Evolutionary conservation across 2,113 vertebrate species (phyloP), one percentile per base, ranked within the genome.

Genomic region (Urocolius indicus): DNA sequence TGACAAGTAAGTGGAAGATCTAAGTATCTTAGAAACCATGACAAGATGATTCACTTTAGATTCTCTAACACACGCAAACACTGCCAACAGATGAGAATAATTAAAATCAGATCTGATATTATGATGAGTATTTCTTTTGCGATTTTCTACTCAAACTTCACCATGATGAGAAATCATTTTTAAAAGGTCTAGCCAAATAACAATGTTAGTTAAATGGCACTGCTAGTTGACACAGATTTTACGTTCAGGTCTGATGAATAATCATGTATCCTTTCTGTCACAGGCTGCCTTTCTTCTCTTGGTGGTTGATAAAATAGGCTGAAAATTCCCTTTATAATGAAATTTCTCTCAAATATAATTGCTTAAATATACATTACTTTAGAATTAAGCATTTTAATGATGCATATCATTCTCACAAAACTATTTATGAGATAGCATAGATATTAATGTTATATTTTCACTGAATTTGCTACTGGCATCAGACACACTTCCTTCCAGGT

Each of bases 301-400:
- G 20, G 13, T 79, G 43, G 13, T 6, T 82, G 30, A 89, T 41
- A 62, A 62, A 95, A 90, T 3, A 72, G 14, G 23, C 5, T 63
- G 36, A 55, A 75, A 59, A 11, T 59, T 57, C 20, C 30, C 51
- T 34, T 71, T 21, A 58, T 72, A 43, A 63, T 16, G 4, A 12
- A 30, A 89, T 61, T 88, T 80, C 29, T 45, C 27, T 89, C 54
- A 92, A 93, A 93, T 82, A 59, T 3, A 51, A 69, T 49, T 65
- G 43, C 48, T 93, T 90, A n/a, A 92, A 68, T 72, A 83, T 18
- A 67, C 10, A 41, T 9, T 41, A 55, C 8, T 79, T 84, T 63
- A 94, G 49, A 71, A 83, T 71, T 68, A 90, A 83, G 34, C n/a
- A 76, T 71, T 96, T 90, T 67, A 95, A 67, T 49, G 66, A 89